Evolutionary conservation across 2,113 vertebrate species (phyloP).

Genomic region (Crypturellus undulatus): DNA sequence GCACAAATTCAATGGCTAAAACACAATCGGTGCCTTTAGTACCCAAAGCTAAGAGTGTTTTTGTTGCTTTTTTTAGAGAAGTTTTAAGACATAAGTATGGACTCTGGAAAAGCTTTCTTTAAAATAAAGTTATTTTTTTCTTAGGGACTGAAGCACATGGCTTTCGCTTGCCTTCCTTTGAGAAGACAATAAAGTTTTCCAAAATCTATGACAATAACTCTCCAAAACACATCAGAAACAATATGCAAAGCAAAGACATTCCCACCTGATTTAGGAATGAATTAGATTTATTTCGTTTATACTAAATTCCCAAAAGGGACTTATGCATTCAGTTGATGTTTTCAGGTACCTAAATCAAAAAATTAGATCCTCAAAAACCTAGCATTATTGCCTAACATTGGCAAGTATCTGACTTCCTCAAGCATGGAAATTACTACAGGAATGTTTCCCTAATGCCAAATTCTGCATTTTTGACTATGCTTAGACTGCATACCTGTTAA

Average conservation of each 20-base stretch:
- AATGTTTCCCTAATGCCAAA: not conserved
- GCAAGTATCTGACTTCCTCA: not conserved
- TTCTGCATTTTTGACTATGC: not conserved
- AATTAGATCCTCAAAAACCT: not conserved
- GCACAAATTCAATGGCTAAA: not conserved
- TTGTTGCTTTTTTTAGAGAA: not conserved
- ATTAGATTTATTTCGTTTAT: not conserved
- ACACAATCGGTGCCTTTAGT: not conserved
- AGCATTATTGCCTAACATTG: not conserved
- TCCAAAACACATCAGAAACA: not conserved
- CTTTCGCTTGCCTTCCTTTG: not conserved
- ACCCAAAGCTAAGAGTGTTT: not conserved
- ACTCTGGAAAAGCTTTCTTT: not conserved
- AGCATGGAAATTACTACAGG: not conserved
- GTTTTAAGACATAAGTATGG: not conserved
- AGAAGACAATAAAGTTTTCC: not conserved
- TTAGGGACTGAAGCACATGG: not conserved
- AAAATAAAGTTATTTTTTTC: rapidly evolving
- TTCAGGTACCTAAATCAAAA: not conserved
- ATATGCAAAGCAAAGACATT: not conserved
- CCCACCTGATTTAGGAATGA: not conserved
- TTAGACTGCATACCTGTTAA: rapidly evolving
- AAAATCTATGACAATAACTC: not conserved
- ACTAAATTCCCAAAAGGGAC: not conserved
- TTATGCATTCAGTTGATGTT: rapidly evolving